These are phyloP conservation scores for Channa argus DNA, from an alignment of 2,113 vertebrate genomes.

Conservation along the genomic window DNA sequence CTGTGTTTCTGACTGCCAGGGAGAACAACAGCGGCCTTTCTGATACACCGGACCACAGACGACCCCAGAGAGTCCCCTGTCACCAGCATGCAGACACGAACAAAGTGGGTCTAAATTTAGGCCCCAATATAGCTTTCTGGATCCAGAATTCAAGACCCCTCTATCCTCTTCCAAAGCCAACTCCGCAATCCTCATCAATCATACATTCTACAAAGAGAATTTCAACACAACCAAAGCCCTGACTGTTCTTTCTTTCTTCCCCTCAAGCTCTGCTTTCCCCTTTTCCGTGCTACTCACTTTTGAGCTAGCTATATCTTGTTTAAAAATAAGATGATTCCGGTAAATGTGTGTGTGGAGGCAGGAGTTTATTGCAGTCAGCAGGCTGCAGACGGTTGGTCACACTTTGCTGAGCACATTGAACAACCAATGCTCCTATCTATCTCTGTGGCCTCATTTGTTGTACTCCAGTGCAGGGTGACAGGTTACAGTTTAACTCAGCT, in stretches of 20 bases:
- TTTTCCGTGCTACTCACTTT: slow-evolving; percentile 6
- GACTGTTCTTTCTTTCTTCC: slow-evolving; percentile 31
- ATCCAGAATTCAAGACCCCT: slow-evolving; percentile 52
- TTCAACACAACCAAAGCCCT: slow-evolving; percentile 15
- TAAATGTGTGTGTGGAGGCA: slow-evolving; percentile 43
- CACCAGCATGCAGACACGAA: slow-evolving; percentile 68
- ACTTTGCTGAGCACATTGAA: slow-evolving; percentile 62
- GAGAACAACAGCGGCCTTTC: slow-evolving; percentile 78
- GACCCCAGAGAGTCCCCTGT: slow-evolving; percentile 73
- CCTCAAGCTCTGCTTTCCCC: slow-evolving; percentile 21
- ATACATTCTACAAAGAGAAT: slow-evolving; percentile 58
- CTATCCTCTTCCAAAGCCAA: slow-evolving; percentile 38
- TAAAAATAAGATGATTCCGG: slow-evolving; percentile 34
- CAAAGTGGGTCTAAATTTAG: slow-evolving; percentile 79
- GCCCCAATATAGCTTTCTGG: slow-evolving; percentile 43
- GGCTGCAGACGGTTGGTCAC: slow-evolving; percentile 54
- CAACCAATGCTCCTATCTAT: slow-evolving; percentile 44
- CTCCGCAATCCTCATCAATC: slow-evolving; percentile 46
- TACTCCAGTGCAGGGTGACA: slow-evolving; percentile 46
- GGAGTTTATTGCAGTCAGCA: slow-evolving; percentile 50
- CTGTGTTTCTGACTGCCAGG: slow-evolving; percentile 69
- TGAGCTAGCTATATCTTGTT: slow-evolving; percentile 16
- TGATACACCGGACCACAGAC: slow-evolving; percentile 70
- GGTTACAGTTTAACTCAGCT: slow-evolving; percentile 60
- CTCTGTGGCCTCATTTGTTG: slow-evolving; percentile 62